phyloP scores from a whole-genome alignment of 92 coral and sea anemone species.

The Zoanthus sansibaricus region DNA sequence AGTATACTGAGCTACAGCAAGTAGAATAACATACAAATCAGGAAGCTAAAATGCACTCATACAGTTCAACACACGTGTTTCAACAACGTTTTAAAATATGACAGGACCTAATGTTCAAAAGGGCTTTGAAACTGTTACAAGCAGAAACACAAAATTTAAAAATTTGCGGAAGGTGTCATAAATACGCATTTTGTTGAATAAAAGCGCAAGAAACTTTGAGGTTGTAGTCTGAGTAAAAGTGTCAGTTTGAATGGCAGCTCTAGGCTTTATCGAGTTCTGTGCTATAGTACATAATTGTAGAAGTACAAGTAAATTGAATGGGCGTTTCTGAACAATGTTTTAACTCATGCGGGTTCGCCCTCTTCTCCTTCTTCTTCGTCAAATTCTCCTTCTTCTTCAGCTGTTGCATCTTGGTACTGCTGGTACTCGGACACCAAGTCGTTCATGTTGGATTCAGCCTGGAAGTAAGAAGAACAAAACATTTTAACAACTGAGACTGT shows the following conservation, averaged over 20 bases:
- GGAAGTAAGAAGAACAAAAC: slow-evolving; percentile 73
- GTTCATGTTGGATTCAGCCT: too few relatives aligned
- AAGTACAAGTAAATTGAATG: neutral
- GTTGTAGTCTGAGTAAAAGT: neutral
- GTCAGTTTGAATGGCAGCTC: neutral
- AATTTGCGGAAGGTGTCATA: too few relatives aligned
- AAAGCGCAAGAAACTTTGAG: too few relatives aligned
- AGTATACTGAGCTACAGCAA: neutral
- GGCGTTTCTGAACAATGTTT: neutral
- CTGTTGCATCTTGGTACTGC: slow-evolving; percentile 97
- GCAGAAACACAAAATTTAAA: neutral
- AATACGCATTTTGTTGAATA: too few relatives aligned
- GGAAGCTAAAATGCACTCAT: neutral
- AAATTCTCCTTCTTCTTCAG: slow-evolving; percentile 27
- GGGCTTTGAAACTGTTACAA: neutral
- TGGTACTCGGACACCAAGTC: slow-evolving; percentile 68
- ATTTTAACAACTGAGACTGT: slow-evolving; percentile 48
- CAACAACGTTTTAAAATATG: neutral
- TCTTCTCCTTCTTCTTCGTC: slow-evolving; percentile 91
- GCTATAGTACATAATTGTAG: neutral
- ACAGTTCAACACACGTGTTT: neutral
- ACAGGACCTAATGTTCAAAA: neutral
- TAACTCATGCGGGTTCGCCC: slow-evolving; percentile 46
- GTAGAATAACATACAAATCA: neutral
- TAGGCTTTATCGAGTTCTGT: neutral